Conservation (phyloP, 2,888 invertebrate species). For the Apotomis betuletana region DNA sequence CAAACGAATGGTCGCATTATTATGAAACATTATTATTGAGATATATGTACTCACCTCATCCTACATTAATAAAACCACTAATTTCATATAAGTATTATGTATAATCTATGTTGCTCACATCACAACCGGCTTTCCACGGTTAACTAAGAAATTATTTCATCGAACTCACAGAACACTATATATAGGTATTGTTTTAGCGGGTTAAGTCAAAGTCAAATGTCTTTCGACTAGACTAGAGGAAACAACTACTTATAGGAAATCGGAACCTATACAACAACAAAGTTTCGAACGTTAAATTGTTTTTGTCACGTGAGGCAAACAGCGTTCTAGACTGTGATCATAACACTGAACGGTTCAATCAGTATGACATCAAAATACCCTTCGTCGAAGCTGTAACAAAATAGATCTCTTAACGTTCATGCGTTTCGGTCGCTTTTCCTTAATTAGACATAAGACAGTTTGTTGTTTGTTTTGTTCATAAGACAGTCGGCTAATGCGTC, state of each 20-base stretch:
- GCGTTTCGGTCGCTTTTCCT: neutral
- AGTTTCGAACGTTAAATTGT: neutral
- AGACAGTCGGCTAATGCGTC: neutral
- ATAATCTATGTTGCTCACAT: neutral
- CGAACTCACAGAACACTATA: no score
- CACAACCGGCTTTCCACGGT: neutral
- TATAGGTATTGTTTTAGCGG: no score
- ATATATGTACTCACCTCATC: neutral
- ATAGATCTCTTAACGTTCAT: neutral
- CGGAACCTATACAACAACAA: neutral
- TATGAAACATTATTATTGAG: neutral
- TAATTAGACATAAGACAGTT: neutral
- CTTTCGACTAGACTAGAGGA: no score
- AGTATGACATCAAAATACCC: neutral
- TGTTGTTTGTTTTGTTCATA: neutral
- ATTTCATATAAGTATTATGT: no score
- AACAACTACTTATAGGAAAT: no score
- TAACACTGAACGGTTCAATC: constrained; percentile 6
- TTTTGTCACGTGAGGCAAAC: constrained; percentile 4
- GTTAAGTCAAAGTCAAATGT: neutral
- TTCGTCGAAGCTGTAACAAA: neutral
- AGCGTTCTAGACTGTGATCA: neutral
- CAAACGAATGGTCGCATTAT: no score
- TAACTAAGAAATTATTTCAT: no score
- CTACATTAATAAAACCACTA: no score